These are phyloP conservation scores for Eupeodes latifasciatus DNA, from an alignment of 2,888 invertebrate genomes.

Conservation along the genomic window DNA sequence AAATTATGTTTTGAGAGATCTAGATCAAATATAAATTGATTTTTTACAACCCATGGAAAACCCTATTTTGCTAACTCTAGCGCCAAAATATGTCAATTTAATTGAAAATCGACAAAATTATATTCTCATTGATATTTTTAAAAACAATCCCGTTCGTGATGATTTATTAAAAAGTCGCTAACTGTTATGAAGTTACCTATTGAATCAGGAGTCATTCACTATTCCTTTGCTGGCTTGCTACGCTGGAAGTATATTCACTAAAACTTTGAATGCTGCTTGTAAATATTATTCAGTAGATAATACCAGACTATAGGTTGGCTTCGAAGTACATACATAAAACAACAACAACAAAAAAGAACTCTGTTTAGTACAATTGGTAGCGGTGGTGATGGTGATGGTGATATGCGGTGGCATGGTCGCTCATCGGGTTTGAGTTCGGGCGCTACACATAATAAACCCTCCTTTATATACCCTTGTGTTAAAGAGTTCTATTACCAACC, in stretches of 20 bases:
- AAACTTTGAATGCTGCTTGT: slow-evolving; percentile 31
- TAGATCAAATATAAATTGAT: too few relatives aligned
- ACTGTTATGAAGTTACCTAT: slow-evolving; percentile 32
- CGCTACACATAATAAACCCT: not conserved
- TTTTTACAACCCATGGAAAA: too few relatives aligned
- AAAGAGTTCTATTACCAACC: slow-evolving; percentile 29
- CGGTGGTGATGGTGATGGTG: slow-evolving; percentile 30
- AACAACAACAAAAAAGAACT: not conserved
- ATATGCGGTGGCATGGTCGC: not conserved
- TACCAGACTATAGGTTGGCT: slow-evolving; percentile 35
- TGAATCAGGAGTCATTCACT: slow-evolving; percentile 41
- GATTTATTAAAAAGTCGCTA: slow-evolving; percentile 8
- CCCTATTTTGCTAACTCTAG: too few relatives aligned
- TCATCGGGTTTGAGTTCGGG: not conserved
- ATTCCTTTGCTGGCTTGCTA: slow-evolving; percentile 2
- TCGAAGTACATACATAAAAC: too few relatives aligned
- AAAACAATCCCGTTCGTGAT: not conserved
- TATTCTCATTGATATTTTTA: too few relatives aligned
- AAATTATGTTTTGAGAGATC: too few relatives aligned
- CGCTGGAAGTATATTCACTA: not conserved
- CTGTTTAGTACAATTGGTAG: slow-evolving; percentile 11
- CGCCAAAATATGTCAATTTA: too few relatives aligned
- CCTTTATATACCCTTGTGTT: slow-evolving; percentile 49
- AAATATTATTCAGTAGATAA: slow-evolving; percentile 70
- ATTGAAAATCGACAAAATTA: too few relatives aligned